Evolutionary conservation across 2,888 invertebrate genomes (phyloP).

Genomic region (Adelognathus sp.): DNA sequence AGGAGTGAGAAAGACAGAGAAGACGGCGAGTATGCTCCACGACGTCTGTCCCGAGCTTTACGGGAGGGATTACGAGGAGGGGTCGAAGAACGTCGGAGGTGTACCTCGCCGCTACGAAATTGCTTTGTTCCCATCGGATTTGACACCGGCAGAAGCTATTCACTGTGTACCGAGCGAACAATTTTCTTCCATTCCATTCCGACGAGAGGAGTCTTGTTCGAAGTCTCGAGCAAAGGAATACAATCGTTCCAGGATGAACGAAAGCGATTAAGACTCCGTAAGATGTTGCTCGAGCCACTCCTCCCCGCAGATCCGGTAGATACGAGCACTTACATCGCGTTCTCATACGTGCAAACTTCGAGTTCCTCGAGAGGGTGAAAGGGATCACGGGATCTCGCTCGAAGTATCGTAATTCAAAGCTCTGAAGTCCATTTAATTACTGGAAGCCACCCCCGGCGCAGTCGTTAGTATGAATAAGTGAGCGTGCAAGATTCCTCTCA

Average conservation of each 20-base stretch:
- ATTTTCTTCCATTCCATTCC: constrained; percentile 27
- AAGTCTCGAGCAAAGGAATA: constrained; percentile 20
- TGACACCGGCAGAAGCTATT: constrained; percentile 34
- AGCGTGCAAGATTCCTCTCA: constrained; percentile 54
- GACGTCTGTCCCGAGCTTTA: constrained; percentile 56
- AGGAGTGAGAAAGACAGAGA: constrained; percentile 3
- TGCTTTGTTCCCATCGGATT: constrained; percentile 60
- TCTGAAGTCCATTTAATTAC: constrained; percentile 66
- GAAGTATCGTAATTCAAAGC: constrained; percentile 36
- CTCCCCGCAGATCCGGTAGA: background rate
- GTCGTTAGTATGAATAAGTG: constrained; percentile 78
- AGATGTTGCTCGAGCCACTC: constrained; percentile 7
- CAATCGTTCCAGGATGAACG: constrained; percentile 23
- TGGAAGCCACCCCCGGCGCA: constrained; percentile 61
- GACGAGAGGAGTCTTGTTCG: background rate
- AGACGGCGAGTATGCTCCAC: constrained; percentile 33
- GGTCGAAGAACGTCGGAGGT: constrained; percentile 9
- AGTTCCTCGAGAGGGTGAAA: background rate
- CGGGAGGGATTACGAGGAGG: constrained; percentile 52
- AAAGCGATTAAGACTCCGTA: constrained; percentile 19
- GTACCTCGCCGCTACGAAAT: constrained; percentile 46
- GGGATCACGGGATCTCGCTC: constrained; percentile 8
- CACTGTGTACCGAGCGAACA: constrained; percentile 14
- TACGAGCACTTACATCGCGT: background rate
- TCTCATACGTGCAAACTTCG: background rate